Evolutionary conservation across 2,888 invertebrate species (phyloP).

Genomic region (Tachina lurida): DNA sequence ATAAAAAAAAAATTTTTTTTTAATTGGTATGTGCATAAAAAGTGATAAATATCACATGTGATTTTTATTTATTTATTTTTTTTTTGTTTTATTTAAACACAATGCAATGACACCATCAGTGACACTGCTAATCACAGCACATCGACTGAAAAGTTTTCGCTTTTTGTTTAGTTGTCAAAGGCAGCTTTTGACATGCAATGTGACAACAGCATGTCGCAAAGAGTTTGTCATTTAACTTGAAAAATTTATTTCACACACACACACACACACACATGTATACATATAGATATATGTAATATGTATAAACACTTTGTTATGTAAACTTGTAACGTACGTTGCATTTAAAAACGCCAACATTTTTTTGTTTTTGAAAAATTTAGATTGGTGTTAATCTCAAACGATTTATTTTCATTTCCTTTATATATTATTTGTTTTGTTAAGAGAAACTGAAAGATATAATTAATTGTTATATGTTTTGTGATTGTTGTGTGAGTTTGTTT

Average conservation of each 20-base stretch:
- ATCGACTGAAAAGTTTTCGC: conserved; percentile 62
- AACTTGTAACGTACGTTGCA: conserved; percentile 5
- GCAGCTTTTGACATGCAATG: conserved; percentile 62
- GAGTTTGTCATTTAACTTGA: conserved; percentile 66
- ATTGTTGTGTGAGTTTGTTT: background rate
- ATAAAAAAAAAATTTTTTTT: conserved; percentile 11
- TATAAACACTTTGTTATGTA: background rate
- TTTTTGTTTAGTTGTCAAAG: conserved; percentile 60
- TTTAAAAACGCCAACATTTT: background rate
- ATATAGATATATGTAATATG: too few species aligned
- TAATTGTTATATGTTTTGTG: conserved; percentile 51
- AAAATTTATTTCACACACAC: conserved; percentile 21
- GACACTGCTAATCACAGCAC: conserved; percentile 64
- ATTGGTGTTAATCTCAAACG: conserved; percentile 45
- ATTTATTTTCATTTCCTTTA: conserved; percentile 56
- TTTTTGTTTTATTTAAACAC: conserved; percentile 8
- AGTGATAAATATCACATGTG: conserved; percentile 60
- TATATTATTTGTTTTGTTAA: conserved; percentile 41
- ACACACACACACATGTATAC: background rate
- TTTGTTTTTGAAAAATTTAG: conserved; percentile 36
- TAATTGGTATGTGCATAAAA: conserved; percentile 50
- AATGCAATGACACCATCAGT: conserved; percentile 67
- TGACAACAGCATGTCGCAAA: conserved; percentile 66
- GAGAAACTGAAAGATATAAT: background rate
- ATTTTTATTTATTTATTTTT: conserved; percentile 34